Evolutionary conservation across 2,113 vertebrate species (phyloP).

Genomic region (Blennius ocellaris): DNA sequence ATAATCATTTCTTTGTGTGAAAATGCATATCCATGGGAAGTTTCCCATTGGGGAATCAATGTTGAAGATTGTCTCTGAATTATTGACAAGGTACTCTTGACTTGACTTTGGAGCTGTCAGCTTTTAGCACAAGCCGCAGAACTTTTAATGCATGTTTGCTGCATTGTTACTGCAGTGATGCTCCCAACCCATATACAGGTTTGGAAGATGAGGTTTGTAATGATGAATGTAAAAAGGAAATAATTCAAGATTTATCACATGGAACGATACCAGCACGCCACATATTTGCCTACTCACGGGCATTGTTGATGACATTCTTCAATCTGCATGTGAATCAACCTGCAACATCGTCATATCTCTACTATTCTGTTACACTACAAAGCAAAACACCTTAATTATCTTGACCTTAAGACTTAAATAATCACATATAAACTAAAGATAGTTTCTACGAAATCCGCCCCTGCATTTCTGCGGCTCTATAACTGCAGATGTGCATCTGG

Average conservation of each 20-base stretch:
- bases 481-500: conserved; percentile 13
- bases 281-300: not conserved
- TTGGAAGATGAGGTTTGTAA: not conserved
- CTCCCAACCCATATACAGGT: not conserved
- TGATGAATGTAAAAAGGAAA: not conserved
- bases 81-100: not conserved
- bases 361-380: not conserved
- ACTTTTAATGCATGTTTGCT: not conserved
- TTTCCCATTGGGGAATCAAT: not conserved
- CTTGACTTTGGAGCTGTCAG: too few species aligned
- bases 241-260: not conserved
- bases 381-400: too few species aligned
- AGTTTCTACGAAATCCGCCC: too few species aligned
- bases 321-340: not conserved
- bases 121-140: not conserved
- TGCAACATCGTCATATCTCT: not conserved
- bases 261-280: not conserved
- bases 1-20: not conserved
- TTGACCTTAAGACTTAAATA: too few species aligned
- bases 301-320: not conserved
- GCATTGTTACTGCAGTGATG: conserved; percentile 19
- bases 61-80: not conserved
- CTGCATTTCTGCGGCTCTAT: not conserved
- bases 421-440: not conserved
- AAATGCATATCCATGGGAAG: not conserved